Percentiles rank a stretch among this genome's conserved stretches.
Evolutionary conservation across 2,797 vertebrate genomes (phyloP).

Genomic region (Loris lydekkerianus): DNA sequence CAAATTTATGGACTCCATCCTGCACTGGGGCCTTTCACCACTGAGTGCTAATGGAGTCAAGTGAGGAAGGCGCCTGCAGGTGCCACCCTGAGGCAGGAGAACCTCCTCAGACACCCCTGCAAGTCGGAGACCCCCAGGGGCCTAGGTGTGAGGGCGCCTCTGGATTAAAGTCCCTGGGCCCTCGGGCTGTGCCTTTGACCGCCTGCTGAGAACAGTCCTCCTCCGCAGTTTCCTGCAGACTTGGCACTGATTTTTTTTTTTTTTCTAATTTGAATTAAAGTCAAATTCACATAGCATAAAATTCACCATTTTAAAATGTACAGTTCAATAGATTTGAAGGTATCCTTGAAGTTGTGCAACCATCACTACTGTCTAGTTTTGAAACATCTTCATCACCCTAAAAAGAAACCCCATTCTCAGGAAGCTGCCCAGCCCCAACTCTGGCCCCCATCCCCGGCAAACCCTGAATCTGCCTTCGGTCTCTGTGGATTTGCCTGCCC

Average conservation of each 20-base stretch:
- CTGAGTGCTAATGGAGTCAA: background rate
- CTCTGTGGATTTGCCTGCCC: background rate
- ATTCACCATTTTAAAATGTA: background rate
- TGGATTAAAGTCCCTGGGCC: background rate
- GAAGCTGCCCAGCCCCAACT: rapidly evolving
- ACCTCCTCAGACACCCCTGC: rapidly evolving
- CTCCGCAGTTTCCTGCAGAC: background rate
- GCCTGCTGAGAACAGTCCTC: rapidly evolving
- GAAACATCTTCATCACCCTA: background rate
- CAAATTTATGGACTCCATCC: conserved; percentile 66
- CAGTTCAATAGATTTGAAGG: background rate
- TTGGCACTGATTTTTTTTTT: background rate
- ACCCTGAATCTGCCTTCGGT: background rate
- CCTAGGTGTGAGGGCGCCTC: background rate
- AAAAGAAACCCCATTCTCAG: background rate
- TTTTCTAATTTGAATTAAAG: background rate
- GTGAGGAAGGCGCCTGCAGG: rapidly evolving
- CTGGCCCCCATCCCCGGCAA: too few relatives aligned
- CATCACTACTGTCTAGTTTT: background rate
- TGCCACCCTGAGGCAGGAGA: background rate
- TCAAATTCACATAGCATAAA: background rate
- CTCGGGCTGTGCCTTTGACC: background rate
- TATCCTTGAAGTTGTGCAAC: rapidly evolving
- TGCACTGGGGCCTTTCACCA: rapidly evolving
- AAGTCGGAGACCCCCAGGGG: rapidly evolving